Evolutionary conservation across 2,113 vertebrate genomes (phyloP).

Genomic region (Plotosus lineatus): DNA sequence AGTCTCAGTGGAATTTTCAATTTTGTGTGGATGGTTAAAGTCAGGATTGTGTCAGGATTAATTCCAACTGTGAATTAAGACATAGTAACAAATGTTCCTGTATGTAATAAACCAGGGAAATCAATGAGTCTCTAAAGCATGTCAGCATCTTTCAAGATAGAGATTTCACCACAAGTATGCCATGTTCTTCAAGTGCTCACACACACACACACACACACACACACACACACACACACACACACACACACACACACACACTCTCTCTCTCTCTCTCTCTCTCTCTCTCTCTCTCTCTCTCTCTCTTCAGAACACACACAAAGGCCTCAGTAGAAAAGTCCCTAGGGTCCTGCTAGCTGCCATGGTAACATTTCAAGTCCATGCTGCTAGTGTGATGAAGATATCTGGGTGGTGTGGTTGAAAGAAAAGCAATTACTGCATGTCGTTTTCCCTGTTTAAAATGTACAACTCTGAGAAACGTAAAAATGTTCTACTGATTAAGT

Average conservation of each 20-base stretch:
- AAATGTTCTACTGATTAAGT: neutral
- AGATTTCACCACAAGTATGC: neutral
- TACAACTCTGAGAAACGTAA: neutral
- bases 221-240: neutral
- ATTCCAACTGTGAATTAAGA: neutral
- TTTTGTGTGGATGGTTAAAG: neutral
- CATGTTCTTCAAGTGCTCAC: neutral
- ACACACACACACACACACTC: too few relatives aligned
- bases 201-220: neutral
- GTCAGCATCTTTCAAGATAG: neutral
- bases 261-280: too few relatives aligned
- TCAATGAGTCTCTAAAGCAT: neutral
- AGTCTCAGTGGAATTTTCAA: neutral
- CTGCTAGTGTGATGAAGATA: conserved; percentile 6
- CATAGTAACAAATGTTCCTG: neutral
- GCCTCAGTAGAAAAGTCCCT: conserved; percentile 13
- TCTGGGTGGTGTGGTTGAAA: neutral
- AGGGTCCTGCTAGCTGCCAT: conserved; percentile 30
- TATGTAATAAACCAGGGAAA: neutral
- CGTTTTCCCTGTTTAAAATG: neutral
- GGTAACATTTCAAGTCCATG: conserved; percentile 28
- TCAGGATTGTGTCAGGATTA: neutral
- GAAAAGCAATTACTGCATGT: conserved; percentile 14
- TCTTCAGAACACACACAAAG: too few relatives aligned
- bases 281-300: too few relatives aligned